phyloP scores from a whole-genome alignment of 2,888 invertebrate genomes.

The Alcis repandata region DNA sequence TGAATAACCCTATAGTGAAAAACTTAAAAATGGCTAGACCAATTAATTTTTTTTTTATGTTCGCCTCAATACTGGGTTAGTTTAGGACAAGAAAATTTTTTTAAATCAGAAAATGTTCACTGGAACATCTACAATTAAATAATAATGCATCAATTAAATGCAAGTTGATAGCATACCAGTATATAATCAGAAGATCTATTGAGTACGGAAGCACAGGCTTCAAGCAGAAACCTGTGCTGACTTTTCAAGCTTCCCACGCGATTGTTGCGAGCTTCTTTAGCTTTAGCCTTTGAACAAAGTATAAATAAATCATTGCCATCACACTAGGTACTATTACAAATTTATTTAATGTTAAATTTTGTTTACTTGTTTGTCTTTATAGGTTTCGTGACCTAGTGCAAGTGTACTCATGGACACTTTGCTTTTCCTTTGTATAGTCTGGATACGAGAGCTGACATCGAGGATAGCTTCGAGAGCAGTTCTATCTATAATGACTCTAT shows the following conservation, averaged over 20 bases:
- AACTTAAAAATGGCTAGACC: too few relatives aligned
- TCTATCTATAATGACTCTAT: constrained; percentile 69
- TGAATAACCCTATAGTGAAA: too few relatives aligned
- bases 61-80: too few relatives aligned
- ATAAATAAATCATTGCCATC: too few relatives aligned
- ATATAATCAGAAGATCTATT: constrained; percentile 85
- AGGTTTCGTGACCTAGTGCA: constrained; percentile 76
- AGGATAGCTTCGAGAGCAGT: constrained; percentile 77
- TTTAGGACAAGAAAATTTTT: too few relatives aligned
- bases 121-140: too few relatives aligned
- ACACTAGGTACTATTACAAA: too few relatives aligned
- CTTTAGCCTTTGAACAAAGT: constrained; percentile 83
- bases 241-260: constrained; percentile 78
- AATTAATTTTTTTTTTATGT: too few relatives aligned
- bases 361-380: constrained; percentile 84
- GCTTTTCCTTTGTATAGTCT: constrained; percentile 75
- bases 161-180: constrained; percentile 69
- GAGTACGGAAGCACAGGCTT: constrained; percentile 87
- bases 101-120: too few relatives aligned
- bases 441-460: constrained; percentile 73
- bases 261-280: constrained; percentile 86
- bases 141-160: neutral
- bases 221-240: constrained; percentile 89
- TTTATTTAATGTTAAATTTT: too few relatives aligned
- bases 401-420: constrained; percentile 77